phyloP scores from a whole-genome alignment of 2,888 invertebrate species.

The Ephialtes manifestator region DNA sequence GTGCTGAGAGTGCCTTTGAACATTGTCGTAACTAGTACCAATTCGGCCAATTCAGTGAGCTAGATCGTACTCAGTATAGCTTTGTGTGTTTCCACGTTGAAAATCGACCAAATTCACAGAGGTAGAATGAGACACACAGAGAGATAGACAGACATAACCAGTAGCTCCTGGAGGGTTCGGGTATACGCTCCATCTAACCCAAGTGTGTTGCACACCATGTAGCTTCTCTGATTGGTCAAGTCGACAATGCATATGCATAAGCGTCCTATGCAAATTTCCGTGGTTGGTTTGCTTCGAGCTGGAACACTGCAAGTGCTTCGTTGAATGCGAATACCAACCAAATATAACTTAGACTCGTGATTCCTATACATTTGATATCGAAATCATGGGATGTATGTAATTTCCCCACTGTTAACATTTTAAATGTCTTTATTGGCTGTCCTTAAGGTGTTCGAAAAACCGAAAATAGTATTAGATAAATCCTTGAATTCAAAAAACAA shows the following conservation, averaged over 20 bases:
- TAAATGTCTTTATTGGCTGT: not conserved
- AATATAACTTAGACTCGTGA: not conserved
- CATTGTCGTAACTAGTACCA: conserved; percentile 47
- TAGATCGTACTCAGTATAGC: conserved; percentile 33
- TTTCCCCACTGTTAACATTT: not conserved
- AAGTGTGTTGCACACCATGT: conserved; percentile 55
- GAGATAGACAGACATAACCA: conserved; percentile 55
- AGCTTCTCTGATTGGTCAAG: conserved; percentile 73
- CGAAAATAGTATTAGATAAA: too few species aligned
- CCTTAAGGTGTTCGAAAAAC: too few species aligned
- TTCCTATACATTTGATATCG: not conserved
- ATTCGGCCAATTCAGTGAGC: conserved; percentile 40
- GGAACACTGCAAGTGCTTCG: conserved; percentile 41
- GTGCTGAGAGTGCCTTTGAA: conserved; percentile 30
- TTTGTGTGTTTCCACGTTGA: conserved; percentile 29
- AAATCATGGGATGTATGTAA: not conserved
- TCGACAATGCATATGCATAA: conserved; percentile 73
- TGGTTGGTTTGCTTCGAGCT: conserved; percentile 14
- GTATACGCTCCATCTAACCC: conserved; percentile 22
- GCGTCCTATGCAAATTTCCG: conserved; percentile 71
- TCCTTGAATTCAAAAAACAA: too few species aligned
- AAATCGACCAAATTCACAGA: conserved; percentile 49
- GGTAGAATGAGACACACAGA: conserved; percentile 36
- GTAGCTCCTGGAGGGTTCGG: conserved; percentile 25
- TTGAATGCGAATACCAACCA: conserved; percentile 8